These are phyloP conservation scores for Sialis lutaria DNA, from an alignment of 2,888 invertebrate species.

Conservation along the genomic window DNA sequence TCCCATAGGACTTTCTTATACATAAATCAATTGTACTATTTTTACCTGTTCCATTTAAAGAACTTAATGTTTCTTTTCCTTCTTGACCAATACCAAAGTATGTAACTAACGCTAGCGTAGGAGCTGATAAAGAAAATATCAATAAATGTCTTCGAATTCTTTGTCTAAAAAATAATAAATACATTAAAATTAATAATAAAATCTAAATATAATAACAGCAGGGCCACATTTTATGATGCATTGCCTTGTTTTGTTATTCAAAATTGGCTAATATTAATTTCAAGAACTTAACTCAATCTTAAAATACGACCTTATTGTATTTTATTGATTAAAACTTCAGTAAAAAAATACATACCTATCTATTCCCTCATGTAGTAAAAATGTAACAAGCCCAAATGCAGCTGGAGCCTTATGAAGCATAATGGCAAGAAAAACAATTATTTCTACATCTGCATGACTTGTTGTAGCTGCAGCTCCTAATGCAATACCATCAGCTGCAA, in stretches of 20 bases:
- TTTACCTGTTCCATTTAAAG: conserved; percentile 76
- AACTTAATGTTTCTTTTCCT: conserved; percentile 76
- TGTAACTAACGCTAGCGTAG: conserved; percentile 73
- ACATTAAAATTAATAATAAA: background rate
- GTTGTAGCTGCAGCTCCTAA: conserved; percentile 97
- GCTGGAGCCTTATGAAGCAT: conserved; percentile 99
- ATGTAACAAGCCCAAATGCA: conserved; percentile 96
- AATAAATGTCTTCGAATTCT: conserved; percentile 77
- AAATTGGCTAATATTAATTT: too few species aligned
- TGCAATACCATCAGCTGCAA: conserved; percentile 84
- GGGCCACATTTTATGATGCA: too few species aligned
- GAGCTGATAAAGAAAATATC: conserved; percentile 87
- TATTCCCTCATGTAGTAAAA: conserved; percentile 85
- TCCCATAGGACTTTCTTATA: background rate
- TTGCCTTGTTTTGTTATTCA: too few species aligned
- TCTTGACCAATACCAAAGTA: conserved; percentile 88
- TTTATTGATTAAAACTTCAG: background rate
- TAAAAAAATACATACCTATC: conserved; percentile 38
- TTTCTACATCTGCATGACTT: conserved; percentile 87
- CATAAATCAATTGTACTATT: background rate
- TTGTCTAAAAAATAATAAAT: conserved; percentile 27
- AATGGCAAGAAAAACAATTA: conserved; percentile 95
- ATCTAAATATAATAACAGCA: too few species aligned
- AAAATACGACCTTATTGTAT: background rate
- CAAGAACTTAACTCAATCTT: too few species aligned